phyloP scores from a whole-genome alignment of 2,888 invertebrate species.

The Leucophenga montana region DNA sequence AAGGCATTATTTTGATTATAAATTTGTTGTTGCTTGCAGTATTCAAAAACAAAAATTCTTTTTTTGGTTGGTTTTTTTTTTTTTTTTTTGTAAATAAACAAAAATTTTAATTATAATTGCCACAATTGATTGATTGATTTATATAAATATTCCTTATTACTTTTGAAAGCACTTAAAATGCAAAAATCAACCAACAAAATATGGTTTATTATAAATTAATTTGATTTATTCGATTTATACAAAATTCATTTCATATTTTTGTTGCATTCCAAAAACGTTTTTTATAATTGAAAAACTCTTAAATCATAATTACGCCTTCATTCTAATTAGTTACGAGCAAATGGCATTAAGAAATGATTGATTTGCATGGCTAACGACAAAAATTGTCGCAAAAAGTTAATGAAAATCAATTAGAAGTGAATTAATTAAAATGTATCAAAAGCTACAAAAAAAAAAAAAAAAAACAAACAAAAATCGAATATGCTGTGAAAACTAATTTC shows the following conservation, averaged over 20 bases:
- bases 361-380: constrained; percentile 19
- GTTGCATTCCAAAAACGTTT: neutral
- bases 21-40: too few species aligned
- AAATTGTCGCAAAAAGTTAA: constrained; percentile 7
- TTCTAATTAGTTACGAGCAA: constrained; percentile 5
- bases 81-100: too few species aligned
- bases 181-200: too few species aligned
- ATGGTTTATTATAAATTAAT: too few species aligned
- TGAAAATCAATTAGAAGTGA: constrained; percentile 14
- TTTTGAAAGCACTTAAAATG: too few species aligned
- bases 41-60: neutral
- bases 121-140: neutral
- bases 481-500: too few species aligned
- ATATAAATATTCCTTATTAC: neutral
- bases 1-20: neutral
- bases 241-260: neutral
- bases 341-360: constrained; percentile 15
- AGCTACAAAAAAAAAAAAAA: too few species aligned
- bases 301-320: constrained; percentile 17
- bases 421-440: constrained; percentile 1
- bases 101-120: constrained; percentile 8
- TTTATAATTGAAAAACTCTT: constrained; percentile 1
- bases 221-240: too few species aligned
- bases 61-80: too few species aligned
- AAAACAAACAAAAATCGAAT: neutral